Evolutionary conservation across 1,140 invertebrate genomes (phyloP), one percentile per base, ranked within the genome.

Genomic region (Alviniconcha marisindica): DNA sequence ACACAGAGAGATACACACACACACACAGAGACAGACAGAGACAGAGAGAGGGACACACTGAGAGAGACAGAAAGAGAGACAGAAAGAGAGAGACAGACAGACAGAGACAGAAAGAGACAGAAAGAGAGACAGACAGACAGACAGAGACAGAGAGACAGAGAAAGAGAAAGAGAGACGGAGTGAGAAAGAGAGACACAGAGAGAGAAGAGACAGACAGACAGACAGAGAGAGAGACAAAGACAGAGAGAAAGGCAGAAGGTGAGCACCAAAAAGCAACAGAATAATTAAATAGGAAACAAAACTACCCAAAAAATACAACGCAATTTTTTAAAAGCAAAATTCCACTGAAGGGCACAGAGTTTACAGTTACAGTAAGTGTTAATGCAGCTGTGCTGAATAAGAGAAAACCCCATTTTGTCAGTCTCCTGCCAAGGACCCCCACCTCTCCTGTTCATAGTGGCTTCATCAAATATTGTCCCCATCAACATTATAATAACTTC

Each of bases 181-280:
- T 1, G 28, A 44, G 36, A 44, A 40, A n/a, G 74, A 18, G n/a
- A 77, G 0, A 40, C 28, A 44, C 15, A 18, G 40, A 31, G 2
- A 40, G 31, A 77, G 21, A 48, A 1, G 1, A 15, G 2, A 74
- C 24, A 42, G 33, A 74, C 36, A 74, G 24, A 74, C 38, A 7
- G 71, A 74, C 21, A 74, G 71, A 36, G 33, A 31, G 24, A 74
- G 24, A 40, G 71, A 74, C 33, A 74, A 33, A 74, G 33, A 42
- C 21, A 74, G 36, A 74, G 71, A 74, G 36, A 74, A n/a, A n/a
- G n/a, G n/a, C n/a, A n/a, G n/a, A n/a, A n/a, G n/a, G n/a, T n/a
- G 71, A 36, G 71, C 48, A 51, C 48, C 21, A 21, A 7, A 51
- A 51, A 73, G 42, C 42, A 33, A 82, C 38, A 74, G 81, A 56